Conservation (phyloP, 2,113 vertebrate species). For the Marmota monax region DNA sequence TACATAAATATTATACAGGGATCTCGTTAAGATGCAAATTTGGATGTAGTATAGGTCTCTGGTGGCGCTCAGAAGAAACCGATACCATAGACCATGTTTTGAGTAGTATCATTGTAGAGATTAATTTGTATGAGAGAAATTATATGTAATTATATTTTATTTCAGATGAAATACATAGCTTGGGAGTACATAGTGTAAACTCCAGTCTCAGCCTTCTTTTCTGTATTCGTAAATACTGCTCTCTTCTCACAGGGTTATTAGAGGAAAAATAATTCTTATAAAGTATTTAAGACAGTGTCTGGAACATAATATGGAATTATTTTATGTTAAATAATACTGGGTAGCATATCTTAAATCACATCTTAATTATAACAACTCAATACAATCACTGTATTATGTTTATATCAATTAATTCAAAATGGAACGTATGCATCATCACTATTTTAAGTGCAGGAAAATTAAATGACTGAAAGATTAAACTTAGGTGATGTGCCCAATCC, state of each 20-base stretch:
- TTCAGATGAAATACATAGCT: background rate
- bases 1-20: background rate
- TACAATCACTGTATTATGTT: background rate
- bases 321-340: background rate
- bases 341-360: background rate
- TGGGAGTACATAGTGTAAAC: background rate
- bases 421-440: background rate
- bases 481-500: background rate
- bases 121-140: background rate
- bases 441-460: background rate
- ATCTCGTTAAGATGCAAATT: background rate
- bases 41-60: background rate
- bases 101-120: background rate
- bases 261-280: background rate
- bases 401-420: background rate
- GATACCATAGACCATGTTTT: background rate
- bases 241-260: background rate
- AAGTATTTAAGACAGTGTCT: background rate
- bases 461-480: background rate
- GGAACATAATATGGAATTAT: background rate
- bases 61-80: background rate
- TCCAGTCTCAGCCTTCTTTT: background rate
- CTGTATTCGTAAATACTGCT: background rate
- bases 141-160: background rate
- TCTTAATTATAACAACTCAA: background rate